phyloP scores from a whole-genome alignment of 2,888 invertebrate species.

The Linnaemya tessellans region DNA sequence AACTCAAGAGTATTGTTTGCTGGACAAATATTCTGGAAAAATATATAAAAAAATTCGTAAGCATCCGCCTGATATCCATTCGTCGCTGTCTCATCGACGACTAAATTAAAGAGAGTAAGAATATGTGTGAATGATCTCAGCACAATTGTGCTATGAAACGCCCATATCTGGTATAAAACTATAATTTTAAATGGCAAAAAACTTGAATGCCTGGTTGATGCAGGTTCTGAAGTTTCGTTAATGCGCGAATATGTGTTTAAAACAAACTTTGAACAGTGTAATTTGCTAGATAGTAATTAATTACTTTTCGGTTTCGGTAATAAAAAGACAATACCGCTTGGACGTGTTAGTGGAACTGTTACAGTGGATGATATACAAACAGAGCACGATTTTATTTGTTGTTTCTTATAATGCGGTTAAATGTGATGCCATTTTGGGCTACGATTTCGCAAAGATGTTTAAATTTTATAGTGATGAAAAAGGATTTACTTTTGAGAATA shows the following conservation, averaged over 20 bases:
- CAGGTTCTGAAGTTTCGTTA: slow-evolving; percentile 34
- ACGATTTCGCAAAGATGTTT: slow-evolving; percentile 50
- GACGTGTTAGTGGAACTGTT: slow-evolving; percentile 14
- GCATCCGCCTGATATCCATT: too few relatives aligned
- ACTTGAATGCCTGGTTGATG: slow-evolving; percentile 40
- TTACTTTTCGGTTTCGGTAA: slow-evolving; percentile 34
- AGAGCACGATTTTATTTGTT: slow-evolving; percentile 54
- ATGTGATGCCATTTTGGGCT: slow-evolving; percentile 54
- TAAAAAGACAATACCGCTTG: slow-evolving; percentile 29
- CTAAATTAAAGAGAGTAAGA: too few relatives aligned
- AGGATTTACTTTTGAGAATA: slow-evolving; percentile 36
- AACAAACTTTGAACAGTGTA: not conserved
- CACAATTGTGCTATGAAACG: too few relatives aligned
- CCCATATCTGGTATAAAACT: not conserved
- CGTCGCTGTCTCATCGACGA: too few relatives aligned
- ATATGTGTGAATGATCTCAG: too few relatives aligned
- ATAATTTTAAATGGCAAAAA: not conserved
- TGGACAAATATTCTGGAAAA: too few relatives aligned
- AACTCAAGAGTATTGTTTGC: too few relatives aligned
- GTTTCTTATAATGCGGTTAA: slow-evolving; percentile 50
- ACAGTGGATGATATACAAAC: slow-evolving; percentile 17
- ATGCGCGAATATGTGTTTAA: not conserved
- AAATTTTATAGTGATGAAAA: slow-evolving; percentile 16
- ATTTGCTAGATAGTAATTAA: not conserved
- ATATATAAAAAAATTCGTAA: too few relatives aligned